Evolutionary conservation across 2,888 invertebrate genomes (phyloP), one percentile per base, ranked within the genome.

Genomic region (Netelia inedita): DNA sequence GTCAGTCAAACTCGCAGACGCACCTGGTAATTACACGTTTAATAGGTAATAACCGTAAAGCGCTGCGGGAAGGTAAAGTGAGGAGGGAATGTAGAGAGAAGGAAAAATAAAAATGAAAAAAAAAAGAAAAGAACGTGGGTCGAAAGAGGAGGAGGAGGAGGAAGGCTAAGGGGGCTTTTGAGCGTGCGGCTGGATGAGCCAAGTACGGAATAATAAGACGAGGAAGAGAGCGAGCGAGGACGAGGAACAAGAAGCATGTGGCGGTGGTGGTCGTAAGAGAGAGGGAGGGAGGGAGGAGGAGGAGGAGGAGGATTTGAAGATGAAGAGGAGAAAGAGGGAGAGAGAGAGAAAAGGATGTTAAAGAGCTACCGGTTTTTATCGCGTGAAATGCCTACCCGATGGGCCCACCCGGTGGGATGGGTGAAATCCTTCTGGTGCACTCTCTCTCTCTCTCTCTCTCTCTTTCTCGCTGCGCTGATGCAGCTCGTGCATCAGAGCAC

Each of bases 321-420:
- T 16, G 19, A 72, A 46, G 35, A 35, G 55, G 23, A 72, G 23
- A 28, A 59, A 21, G 66, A 66, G 41, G 46, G 19, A 23, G 23
- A 72, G 23, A 23, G 68, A 41, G 66, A 66, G 41, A 16, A 76
- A 80, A 59, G 63, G 78, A 86, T 83, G 85, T 82, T 85, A 79
- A 86, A 82, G 86, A 85, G 86, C 86, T 86, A 86, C 86, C 85
- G 86, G 86, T 86, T 86, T 86, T 86, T 86, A 86, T 85, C 86
- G 85, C 86, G 86, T 86, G 86, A 86, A 85, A 85, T 85, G 85
- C 79, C 85, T 82, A 83, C 76, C 35, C 79, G 85, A 71, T 82
- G 83, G 75, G 85, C 78, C 85, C 86, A 82, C 85, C 85, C 85
- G 79, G 75, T 41, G 81, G 82, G 65, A 55, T 41, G 75, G 61